A percentile compares a stretch with the other conserved stretches of the same genome.
Conservation (phyloP, 2,113 vertebrate genomes). For the Pungitius pungitius region DNA sequence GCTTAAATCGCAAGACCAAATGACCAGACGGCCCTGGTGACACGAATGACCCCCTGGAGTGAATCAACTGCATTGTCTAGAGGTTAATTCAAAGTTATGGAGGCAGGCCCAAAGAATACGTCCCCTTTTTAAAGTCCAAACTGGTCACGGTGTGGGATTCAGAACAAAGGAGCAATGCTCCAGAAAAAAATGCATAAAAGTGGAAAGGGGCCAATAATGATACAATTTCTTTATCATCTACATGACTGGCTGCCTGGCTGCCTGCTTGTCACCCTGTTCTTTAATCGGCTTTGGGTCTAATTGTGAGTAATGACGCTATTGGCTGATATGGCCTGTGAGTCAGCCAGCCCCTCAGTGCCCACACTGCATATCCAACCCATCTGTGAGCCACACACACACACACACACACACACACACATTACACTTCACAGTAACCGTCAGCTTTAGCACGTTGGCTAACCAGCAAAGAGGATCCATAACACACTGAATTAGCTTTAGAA, state of each 20-base stretch:
- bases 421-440: slow-evolving; percentile 27
- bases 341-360: slow-evolving; percentile 66
- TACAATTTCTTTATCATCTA: slow-evolving; percentile 26
- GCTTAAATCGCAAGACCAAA: slow-evolving; percentile 58
- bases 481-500: slow-evolving; percentile 68
- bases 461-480: slow-evolving; percentile 60
- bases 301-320: slow-evolving; percentile 75
- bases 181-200: slow-evolving; percentile 11
- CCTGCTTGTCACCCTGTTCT: slow-evolving; percentile 58
- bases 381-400: slow-evolving; percentile 62
- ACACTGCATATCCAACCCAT: slow-evolving; percentile 73
- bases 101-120: slow-evolving; percentile 4
- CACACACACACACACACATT: slow-evolving; percentile 19
- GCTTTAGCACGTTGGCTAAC: slow-evolving; percentile 52
- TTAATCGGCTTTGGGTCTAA: slow-evolving; percentile 74
- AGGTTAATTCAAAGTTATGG: slow-evolving; percentile 23
- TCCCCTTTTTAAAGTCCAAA: not conserved
- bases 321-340: slow-evolving; percentile 62
- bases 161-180: not conserved
- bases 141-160: not conserved
- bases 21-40: slow-evolving; percentile 40
- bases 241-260: slow-evolving; percentile 31
- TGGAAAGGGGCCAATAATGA: slow-evolving; percentile 13
- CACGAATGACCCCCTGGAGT: slow-evolving; percentile 36
- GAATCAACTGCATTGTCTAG: slow-evolving; percentile 22